phyloP scores from a whole-genome alignment of 2,797 vertebrate species.

The Sternotherus odoratus region DNA sequence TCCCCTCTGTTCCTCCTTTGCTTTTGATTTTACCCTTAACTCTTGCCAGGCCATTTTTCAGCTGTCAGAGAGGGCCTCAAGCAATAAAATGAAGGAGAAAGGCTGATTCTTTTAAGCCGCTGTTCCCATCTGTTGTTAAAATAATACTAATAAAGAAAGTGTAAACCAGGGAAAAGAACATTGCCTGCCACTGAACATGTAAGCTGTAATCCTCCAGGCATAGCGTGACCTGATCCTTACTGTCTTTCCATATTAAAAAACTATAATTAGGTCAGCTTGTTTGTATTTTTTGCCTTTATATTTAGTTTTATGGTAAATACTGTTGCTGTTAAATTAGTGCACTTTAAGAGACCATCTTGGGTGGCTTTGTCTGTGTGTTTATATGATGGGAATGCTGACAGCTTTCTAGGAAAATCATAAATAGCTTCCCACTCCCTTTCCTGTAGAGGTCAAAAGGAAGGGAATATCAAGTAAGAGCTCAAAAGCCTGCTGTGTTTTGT shows the following conservation, averaged over 20 bases:
- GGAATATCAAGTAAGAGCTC: neutral
- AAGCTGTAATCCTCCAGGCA: neutral
- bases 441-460: neutral
- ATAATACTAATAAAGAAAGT: neutral
- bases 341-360: rapidly evolving
- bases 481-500: neutral
- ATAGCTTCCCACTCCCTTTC: rapidly evolving
- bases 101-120: neutral
- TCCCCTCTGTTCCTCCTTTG: conserved; percentile 13
- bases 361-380: neutral
- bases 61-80: neutral
- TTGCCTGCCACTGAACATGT: neutral
- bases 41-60: neutral
- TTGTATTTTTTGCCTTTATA: neutral
- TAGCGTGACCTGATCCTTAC: neutral
- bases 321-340: neutral
- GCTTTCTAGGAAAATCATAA: neutral
- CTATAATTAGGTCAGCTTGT: neutral
- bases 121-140: conserved; percentile 21
- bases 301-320: neutral
- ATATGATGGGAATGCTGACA: neutral
- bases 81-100: conserved; percentile 36
- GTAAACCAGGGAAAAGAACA: neutral
- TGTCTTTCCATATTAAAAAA: conserved; percentile 34
- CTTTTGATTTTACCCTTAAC: conserved; percentile 28